phyloP scores from a whole-genome alignment of 2,888 invertebrate species.

The Molanna angustata region DNA sequence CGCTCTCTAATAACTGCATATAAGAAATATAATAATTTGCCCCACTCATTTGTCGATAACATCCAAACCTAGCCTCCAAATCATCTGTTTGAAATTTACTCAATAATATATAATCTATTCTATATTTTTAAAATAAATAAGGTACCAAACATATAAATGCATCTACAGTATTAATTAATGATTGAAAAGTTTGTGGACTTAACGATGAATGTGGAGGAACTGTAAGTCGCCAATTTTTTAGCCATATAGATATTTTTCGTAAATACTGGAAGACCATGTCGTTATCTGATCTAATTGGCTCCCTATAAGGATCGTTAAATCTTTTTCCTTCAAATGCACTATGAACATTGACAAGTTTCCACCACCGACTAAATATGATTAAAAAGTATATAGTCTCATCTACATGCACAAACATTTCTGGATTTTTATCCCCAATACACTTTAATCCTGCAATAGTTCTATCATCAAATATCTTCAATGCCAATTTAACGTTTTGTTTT shows the following conservation, averaged over 20 bases:
- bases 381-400: constrained; percentile 1
- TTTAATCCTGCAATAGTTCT: constrained; percentile 5
- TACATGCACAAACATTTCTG: background rate
- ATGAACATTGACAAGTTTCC: background rate
- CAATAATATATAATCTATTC: background rate
- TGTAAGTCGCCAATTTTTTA: background rate
- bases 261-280: background rate
- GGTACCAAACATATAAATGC: background rate
- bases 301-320: background rate
- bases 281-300: background rate
- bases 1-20: background rate
- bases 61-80: background rate
- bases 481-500: constrained; percentile 7
- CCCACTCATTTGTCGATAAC: constrained; percentile 1
- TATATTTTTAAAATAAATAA: constrained; percentile 1
- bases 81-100: constrained; percentile 4
- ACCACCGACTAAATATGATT: background rate
- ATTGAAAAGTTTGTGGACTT: background rate
- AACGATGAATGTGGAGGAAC: background rate
- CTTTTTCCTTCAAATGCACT: background rate
- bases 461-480: constrained; percentile 3
- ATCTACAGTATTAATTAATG: background rate
- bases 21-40: constrained; percentile 3
- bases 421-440: constrained; percentile 1
- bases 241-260: background rate